These are phyloP conservation scores for Triplophysa bombifrons DNA, from an alignment of 2,797 vertebrate species.

Conservation along the genomic window DNA sequence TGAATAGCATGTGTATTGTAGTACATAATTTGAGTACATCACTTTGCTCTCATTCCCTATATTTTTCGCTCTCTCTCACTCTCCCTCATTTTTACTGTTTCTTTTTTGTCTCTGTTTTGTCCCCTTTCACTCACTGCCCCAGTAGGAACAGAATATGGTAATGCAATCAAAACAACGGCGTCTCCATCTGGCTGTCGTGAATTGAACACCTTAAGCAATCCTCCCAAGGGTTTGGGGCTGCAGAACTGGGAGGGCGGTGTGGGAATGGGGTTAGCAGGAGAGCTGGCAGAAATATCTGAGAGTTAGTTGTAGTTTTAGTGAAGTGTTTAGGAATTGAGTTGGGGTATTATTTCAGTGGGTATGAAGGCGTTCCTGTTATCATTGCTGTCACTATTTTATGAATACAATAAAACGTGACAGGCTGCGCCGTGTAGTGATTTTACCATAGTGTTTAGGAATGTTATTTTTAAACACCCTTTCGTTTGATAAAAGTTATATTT, in stretches of 20 bases:
- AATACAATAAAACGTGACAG: not conserved
- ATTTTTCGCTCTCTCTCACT: constrained; percentile 46
- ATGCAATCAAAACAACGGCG: constrained; percentile 76
- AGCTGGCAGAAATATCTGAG: constrained; percentile 43
- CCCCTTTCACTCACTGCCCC: constrained; percentile 58
- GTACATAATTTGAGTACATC: not conserved
- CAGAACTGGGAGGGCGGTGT: constrained; percentile 56
- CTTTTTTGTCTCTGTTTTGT: constrained; percentile 58
- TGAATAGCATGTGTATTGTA: not conserved
- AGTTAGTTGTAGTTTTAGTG: constrained; percentile 15
- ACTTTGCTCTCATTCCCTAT: constrained; percentile 59
- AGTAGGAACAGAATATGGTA: constrained; percentile 71
- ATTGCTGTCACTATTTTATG: not conserved
- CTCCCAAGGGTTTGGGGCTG: constrained; percentile 66
- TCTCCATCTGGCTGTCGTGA: constrained; percentile 75
- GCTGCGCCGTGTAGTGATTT: not conserved
- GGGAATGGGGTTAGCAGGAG: constrained; percentile 6
- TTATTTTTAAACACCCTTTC: too few relatives aligned
- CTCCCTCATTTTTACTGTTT: constrained; percentile 49
- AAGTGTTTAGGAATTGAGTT: constrained; percentile 30
- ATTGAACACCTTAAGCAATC: constrained; percentile 73
- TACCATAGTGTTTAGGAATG: not conserved
- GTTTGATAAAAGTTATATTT: too few relatives aligned
- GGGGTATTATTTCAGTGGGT: constrained; percentile 28
- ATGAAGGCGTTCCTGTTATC: not conserved